Conservation (phyloP, 2,113 vertebrate species). For the Equus quagga region DNA sequence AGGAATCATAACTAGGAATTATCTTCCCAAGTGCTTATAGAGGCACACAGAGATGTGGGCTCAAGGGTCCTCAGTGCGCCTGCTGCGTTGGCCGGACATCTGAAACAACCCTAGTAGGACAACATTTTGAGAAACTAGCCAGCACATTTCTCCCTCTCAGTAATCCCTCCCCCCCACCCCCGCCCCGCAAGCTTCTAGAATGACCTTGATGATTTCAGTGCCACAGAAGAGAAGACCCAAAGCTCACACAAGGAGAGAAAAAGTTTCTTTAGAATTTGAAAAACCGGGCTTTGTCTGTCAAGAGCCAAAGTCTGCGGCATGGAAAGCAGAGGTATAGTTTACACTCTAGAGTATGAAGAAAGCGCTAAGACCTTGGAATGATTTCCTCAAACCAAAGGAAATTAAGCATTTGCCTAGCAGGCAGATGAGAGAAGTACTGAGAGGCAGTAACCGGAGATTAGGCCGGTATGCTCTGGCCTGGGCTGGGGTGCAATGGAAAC, state of each 20-base stretch:
- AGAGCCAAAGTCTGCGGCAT: background rate
- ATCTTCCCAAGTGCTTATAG: background rate
- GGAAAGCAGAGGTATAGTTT: background rate
- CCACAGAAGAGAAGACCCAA: background rate
- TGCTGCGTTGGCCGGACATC: background rate
- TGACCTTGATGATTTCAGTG: background rate
- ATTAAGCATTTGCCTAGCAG: background rate
- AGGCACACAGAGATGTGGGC: accelerated
- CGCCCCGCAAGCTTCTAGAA: background rate
- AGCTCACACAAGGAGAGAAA: background rate
- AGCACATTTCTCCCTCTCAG: background rate
- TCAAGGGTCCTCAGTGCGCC: background rate
- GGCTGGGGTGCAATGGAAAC: background rate
- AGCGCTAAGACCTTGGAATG: background rate
- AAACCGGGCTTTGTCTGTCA: background rate
- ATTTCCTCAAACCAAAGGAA: background rate
- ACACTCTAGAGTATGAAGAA: background rate
- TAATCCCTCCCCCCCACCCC: background rate
- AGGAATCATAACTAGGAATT: background rate
- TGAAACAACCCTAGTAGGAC: background rate
- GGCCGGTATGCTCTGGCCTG: background rate
- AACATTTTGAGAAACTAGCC: background rate
- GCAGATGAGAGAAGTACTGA: background rate
- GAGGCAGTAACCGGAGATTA: background rate
- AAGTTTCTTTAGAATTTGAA: background rate